Evolutionary conservation across 2,113 vertebrate genomes (phyloP), one percentile per base, ranked within the genome.

Genomic region (Leptobrachium leishanense): DNA sequence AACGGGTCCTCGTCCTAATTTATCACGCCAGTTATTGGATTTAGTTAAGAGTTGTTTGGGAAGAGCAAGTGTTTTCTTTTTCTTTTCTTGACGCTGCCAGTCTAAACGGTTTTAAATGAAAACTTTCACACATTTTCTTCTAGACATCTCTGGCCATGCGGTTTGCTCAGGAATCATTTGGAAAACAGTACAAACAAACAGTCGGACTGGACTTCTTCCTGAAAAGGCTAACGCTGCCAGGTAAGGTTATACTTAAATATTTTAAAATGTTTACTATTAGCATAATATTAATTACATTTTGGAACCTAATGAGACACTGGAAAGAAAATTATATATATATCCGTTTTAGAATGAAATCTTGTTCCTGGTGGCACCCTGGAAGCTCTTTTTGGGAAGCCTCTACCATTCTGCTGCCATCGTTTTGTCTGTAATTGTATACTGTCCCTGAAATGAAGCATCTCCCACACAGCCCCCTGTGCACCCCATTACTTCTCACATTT

Each of bases 131-230:
- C 78, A 42, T 91, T 86, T 87, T 88, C 89, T 93, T 93, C 86
- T 90, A 99, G 98, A 98, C 97, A 12, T 99, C 97, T 84, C 92
- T 99, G 90, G 92, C 95, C 87, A 97, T 93, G 67, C 93, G 95
- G 87, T 98, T 99, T 93, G 94, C 96, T 84, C 98, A 99, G 91
- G 98, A 99, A 90, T 94, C 95, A n/a, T 99, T 99, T 90, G 98
- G 95, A 89, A 99, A 98, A 89, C 97, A 97, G 88, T 99, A 99
- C 92, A 99, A 96, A 91, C 98, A 99, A 94, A 99, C 98, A 83
- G 90, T 98, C 84, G 97, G 98, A 87, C 90, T 99, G 92, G 98
- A 99, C 91, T 99, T 99, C 94, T 99, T 99, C 93, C 94, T 99
- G 91, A 99, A 95, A 92, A 97, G 98, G 90, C 96, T 99, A 91